Conservation (phyloP, 2,888 invertebrate species). For the Cinara cedri region DNA sequence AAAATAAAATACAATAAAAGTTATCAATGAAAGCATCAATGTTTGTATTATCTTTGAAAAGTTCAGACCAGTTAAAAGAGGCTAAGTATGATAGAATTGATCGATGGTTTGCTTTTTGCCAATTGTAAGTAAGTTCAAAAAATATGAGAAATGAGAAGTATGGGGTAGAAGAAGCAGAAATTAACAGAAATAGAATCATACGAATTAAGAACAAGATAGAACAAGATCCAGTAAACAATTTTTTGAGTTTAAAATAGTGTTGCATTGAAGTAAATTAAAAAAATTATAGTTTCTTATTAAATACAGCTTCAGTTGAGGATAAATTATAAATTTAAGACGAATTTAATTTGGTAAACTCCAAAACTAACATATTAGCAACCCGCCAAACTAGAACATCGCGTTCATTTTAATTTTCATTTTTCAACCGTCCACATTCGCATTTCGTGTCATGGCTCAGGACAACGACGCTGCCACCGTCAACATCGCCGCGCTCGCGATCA, state of each 20-base stretch:
- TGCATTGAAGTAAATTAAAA: neutral
- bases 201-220: too few species aligned
- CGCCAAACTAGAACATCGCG: too few species aligned
- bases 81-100: neutral
- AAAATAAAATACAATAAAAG: neutral
- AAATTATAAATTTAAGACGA: neutral
- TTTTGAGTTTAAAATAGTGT: neutral
- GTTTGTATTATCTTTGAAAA: too few species aligned
- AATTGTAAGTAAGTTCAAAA: neutral
- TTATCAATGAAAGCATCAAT: neutral
- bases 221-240: neutral
- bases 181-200: too few species aligned
- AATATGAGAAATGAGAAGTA: neutral
- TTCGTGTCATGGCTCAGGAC: too few species aligned
- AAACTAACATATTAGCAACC: too few species aligned
- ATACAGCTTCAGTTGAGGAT: neutral
- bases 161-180: neutral
- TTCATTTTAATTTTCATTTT: too few species aligned
- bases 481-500: too few species aligned
- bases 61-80: neutral
- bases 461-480: too few species aligned
- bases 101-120: too few species aligned
- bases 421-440: too few species aligned
- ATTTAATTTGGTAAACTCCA: neutral
- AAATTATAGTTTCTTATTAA: too few species aligned